These are phyloP conservation scores for Coregonus ussuriensis DNA, from an alignment of 2,797 vertebrate genomes.

Conservation along the genomic window DNA sequence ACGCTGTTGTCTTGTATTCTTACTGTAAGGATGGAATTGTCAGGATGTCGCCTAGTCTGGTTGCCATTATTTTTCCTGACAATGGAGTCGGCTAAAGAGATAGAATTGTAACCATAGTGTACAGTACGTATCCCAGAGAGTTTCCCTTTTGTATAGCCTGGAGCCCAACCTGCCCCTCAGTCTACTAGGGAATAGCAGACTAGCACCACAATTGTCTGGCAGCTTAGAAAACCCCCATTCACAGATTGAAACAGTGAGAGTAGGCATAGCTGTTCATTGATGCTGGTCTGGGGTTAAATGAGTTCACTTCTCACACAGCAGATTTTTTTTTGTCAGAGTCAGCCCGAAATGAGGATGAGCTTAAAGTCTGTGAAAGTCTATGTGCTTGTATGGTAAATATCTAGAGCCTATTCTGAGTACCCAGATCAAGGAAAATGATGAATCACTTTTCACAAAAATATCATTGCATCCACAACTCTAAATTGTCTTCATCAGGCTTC, in stretches of 20 bases:
- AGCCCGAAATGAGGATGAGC: not conserved
- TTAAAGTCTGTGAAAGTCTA: too few species aligned
- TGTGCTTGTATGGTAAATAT: too few species aligned
- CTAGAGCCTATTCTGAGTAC: not conserved
- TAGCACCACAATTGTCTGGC: not conserved
- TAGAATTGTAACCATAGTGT: not conserved
- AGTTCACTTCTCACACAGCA: not conserved
- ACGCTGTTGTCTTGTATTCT: constrained; percentile 32
- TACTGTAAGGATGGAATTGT: constrained; percentile 29
- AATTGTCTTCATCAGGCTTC: too few species aligned
- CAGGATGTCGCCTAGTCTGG: not conserved
- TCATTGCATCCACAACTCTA: too few species aligned
- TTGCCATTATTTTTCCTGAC: not conserved
- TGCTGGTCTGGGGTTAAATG: not conserved
- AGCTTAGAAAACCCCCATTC: not conserved
- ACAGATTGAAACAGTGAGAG: not conserved
- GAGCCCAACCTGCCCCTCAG: not conserved
- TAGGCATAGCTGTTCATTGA: not conserved
- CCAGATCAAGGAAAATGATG: not conserved
- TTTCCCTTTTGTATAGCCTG: not conserved
- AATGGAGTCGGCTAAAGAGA: not conserved
- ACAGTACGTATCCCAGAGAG: not conserved
- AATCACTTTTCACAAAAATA: not conserved
- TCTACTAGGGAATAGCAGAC: not conserved
- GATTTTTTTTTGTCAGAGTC: not conserved